Evolutionary conservation across 2,797 vertebrate genomes (phyloP).

Genomic region (Chloroceryle amazona): DNA sequence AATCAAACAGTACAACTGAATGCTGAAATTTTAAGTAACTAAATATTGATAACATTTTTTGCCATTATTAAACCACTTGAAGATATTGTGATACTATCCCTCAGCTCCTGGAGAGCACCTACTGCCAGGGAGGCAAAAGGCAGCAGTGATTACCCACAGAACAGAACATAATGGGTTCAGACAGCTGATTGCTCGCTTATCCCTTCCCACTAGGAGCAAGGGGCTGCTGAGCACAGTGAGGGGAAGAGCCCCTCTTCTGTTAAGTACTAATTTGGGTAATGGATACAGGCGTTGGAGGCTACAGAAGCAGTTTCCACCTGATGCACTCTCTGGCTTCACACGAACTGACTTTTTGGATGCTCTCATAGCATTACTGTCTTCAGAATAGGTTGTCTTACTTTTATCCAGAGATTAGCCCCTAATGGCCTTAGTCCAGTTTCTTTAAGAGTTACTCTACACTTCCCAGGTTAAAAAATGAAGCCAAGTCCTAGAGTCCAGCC

Average conservation of each 20-base stretch:
- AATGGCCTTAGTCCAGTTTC: neutral
- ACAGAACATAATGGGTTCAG: neutral
- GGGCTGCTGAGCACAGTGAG: neutral
- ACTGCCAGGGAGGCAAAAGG: neutral
- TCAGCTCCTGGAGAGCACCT: neutral
- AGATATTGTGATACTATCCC: neutral
- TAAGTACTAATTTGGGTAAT: constrained; percentile 12
- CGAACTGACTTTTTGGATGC: neutral
- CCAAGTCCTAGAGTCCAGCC: neutral
- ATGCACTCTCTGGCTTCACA: neutral
- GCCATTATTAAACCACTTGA: neutral
- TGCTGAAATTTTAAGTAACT: neutral
- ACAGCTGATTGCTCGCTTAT: neutral
- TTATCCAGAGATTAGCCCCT: neutral
- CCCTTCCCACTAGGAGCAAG: neutral
- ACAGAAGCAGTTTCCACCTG: neutral
- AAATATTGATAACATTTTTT: neutral
- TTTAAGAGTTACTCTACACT: neutral
- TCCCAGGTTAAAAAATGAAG: neutral
- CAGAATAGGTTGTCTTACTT: constrained; percentile 4
- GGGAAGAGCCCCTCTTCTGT: neutral
- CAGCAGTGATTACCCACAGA: neutral
- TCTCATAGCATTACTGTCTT: neutral
- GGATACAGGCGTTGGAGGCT: neutral
- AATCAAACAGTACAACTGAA: neutral